These are phyloP conservation scores for Aleiodes testaceus DNA, from an alignment of 2,888 invertebrate genomes.

Conservation along the genomic window DNA sequence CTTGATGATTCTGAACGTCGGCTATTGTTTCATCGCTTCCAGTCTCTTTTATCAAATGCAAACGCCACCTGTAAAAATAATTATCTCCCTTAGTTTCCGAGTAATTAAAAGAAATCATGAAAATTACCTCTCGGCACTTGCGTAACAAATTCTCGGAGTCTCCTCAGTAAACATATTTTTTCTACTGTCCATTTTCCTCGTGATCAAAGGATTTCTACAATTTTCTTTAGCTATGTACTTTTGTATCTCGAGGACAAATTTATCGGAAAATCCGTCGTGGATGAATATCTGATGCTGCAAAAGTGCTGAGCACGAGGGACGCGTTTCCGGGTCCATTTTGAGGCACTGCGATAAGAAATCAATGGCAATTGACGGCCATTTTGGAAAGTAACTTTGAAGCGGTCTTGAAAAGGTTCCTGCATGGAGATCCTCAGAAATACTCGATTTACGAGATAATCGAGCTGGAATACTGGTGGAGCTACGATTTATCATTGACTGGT, in stretches of 20 bases:
- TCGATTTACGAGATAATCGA: constrained; percentile 27
- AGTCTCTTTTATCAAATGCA: constrained; percentile 60
- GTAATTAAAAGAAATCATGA: constrained; percentile 3
- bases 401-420: constrained; percentile 67
- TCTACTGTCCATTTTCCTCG: constrained; percentile 62
- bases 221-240: constrained; percentile 79
- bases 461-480: constrained; percentile 56
- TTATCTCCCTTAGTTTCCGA: no score
- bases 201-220: constrained; percentile 75
- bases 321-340: constrained; percentile 79
- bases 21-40: constrained; percentile 25
- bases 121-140: constrained; percentile 60
- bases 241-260: constrained; percentile 79
- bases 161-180: constrained; percentile 56
- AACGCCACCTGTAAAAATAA: constrained; percentile 61
- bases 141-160: constrained; percentile 55
- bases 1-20: constrained; percentile 12
- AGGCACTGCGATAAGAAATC: constrained; percentile 77
- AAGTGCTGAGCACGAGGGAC: constrained; percentile 79
- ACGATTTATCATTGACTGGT: constrained; percentile 58
- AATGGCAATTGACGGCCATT: constrained; percentile 71
- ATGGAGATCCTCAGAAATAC: constrained; percentile 14
- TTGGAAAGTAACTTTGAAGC: constrained; percentile 68
- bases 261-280: constrained; percentile 80
- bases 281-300: constrained; percentile 80